phyloP scores from a whole-genome alignment of 2,113 vertebrate genomes.

The Connochaetes taurinus region DNA sequence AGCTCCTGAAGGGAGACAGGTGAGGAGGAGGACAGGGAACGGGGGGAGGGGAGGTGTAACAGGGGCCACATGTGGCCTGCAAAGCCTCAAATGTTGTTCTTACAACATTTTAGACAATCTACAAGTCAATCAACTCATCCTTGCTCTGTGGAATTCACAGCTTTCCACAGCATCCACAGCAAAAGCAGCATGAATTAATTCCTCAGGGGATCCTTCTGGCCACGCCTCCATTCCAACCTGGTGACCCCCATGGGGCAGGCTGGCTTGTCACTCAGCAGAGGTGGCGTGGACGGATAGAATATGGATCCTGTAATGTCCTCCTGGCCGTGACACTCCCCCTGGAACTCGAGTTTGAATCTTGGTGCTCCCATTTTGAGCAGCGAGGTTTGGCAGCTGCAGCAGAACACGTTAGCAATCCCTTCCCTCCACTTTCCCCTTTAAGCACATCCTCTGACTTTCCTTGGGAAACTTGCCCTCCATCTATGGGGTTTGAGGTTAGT shows the following conservation, averaged over 20 bases:
- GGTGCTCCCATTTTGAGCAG: neutral
- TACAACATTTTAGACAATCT: neutral
- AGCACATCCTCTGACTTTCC: fast-evolving
- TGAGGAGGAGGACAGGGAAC: neutral
- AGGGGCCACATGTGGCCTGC: fast-evolving
- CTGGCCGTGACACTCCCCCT: fast-evolving
- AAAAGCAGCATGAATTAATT: neutral
- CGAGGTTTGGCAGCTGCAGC: neutral
- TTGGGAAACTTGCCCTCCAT: fast-evolving
- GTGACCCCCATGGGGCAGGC: neutral
- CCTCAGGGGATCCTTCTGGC: neutral
- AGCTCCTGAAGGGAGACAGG: neutral
- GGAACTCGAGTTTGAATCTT: neutral
- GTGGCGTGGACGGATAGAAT: fast-evolving
- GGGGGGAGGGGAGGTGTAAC: fast-evolving
- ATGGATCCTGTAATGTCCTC: neutral
- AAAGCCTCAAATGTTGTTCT: neutral
- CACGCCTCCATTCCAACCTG: neutral
- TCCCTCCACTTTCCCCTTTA: no score
- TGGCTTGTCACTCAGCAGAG: neutral
- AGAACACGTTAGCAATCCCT: fast-evolving
- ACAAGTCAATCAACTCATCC: no score
- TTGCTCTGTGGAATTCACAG: neutral
- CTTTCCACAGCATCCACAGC: neutral
- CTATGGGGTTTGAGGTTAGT: neutral